A percentile compares a stretch with the other conserved stretches of the same genome.
Evolutionary conservation across 2,888 invertebrate species (phyloP).

Genomic region (Acronicta alni): DNA sequence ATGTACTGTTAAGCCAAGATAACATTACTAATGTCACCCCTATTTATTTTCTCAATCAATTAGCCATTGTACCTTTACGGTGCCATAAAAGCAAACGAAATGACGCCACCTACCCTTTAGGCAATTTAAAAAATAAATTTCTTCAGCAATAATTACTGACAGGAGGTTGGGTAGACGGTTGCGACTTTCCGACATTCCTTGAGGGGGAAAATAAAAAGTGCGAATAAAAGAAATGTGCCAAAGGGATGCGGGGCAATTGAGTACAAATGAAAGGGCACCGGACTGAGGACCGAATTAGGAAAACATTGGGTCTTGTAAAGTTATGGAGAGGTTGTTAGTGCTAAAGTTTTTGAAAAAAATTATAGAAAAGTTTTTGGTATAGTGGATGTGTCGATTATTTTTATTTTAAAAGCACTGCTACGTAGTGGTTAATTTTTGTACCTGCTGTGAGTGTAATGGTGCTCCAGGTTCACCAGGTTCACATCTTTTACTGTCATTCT

Average conservation of each 20-base stretch:
- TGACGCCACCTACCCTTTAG: constrained; percentile 45
- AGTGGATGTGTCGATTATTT: no score
- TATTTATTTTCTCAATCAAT: constrained; percentile 19
- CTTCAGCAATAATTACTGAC: constrained; percentile 75
- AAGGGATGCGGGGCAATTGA: constrained; percentile 85
- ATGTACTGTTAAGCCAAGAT: constrained; percentile 1
- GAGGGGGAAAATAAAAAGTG: constrained; percentile 75
- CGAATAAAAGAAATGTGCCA: constrained; percentile 84
- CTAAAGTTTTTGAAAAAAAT: not conserved
- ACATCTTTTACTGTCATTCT: no score
- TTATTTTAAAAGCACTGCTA: not conserved
- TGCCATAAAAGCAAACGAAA: constrained; percentile 52
- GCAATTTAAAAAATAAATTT: constrained; percentile 67
- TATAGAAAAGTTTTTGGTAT: not conserved
- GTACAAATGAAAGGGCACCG: constrained; percentile 84
- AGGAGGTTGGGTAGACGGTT: constrained; percentile 55
- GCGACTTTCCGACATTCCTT: constrained; percentile 70
- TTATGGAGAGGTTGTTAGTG: constrained; percentile 58
- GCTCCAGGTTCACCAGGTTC: no score
- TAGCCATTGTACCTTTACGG: constrained; percentile 31
- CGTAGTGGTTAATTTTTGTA: no score
- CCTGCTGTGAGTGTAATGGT: no score
- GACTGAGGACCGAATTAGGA: constrained; percentile 78
- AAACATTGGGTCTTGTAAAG: constrained; percentile 70
- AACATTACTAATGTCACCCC: constrained; percentile 12